These are phyloP conservation scores for Pyxicephalus adspersus DNA, from an alignment of 2,113 vertebrate genomes.

Conservation along the genomic window DNA sequence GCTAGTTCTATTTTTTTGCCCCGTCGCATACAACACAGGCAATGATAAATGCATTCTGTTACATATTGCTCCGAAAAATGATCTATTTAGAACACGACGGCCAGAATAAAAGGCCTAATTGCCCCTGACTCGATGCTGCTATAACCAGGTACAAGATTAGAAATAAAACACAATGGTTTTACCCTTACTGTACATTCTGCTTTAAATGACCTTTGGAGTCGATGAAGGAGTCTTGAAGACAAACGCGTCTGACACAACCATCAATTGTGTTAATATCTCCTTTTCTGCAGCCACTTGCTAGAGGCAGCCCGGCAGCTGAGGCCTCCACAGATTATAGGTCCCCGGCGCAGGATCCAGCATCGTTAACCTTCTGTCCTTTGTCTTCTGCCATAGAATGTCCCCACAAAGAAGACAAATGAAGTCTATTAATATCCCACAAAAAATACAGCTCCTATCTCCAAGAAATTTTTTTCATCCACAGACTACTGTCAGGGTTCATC, in stretches of 20 bases:
- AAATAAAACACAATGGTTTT: background rate
- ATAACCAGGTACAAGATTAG: background rate
- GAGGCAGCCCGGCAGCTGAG: slow-evolving; percentile 5
- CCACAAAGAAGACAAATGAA: slow-evolving; percentile 42
- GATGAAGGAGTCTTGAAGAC: slow-evolving; percentile 25
- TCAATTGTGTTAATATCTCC: slow-evolving; percentile 38
- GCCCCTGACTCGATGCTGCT: background rate
- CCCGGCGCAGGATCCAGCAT: background rate
- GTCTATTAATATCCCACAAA: slow-evolving; percentile 41
- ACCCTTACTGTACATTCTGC: background rate
- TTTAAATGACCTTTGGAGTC: slow-evolving; percentile 26
- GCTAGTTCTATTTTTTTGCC: no score
- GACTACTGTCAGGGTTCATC: background rate
- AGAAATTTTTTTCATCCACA: slow-evolving; percentile 2
- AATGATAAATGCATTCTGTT: no score
- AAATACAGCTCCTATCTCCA: slow-evolving; percentile 11
- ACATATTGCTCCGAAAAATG: no score
- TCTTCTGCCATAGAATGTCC: slow-evolving; percentile 19
- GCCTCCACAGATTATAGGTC: slow-evolving; percentile 43
- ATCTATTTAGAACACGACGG: no score
- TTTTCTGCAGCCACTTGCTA: slow-evolving; percentile 1
- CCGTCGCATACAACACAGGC: no score
- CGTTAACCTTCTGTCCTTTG: slow-evolving; percentile 41
- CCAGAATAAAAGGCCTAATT: background rate
- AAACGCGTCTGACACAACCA: slow-evolving; percentile 11